Base-by-base conservation (phyloP, 2,888 invertebrate species). In the Nemurella pictetii region DNA sequence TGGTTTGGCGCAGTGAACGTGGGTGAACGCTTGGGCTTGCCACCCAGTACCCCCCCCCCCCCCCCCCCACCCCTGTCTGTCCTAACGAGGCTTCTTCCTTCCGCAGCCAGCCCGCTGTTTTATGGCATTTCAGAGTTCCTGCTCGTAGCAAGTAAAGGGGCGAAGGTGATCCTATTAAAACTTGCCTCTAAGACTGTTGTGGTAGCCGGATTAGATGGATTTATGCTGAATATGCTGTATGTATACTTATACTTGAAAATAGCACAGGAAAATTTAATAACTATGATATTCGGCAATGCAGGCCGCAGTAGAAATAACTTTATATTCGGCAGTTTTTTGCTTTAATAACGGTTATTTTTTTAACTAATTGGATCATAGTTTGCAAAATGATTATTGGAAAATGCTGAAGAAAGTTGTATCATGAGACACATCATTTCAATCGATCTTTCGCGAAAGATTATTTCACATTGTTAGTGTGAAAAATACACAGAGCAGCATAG, bases 141-240 rank as follows among this genome's bases (percentile, higher is more conserved):
- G 78, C 29, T 78, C 3, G 78, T 12, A 78, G 28, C 30, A 78
- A 78, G 55, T 55, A 55, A 30, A 80, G 80, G 80, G 80, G 80
- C 80, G n/a, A 80, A 35, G 80, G 80, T 80, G 36, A 80, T 80
- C 80, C 80, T 80, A 80, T 80, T 80, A 80, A 80, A 80, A 80
- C 80, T 80, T 80, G 35, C 80, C 28, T 32, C 32, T 32, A 80
- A 80, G 80, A 80, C 36, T 80, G 35, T 32, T 35, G 80, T 78
- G 78, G 78, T 80, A 35, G 80, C 35, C 32, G 32, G 80, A 80
- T 80, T 80, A 80, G 75, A 75, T 26, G 75, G 75, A 75, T 75
- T 75, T 27, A 27, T 27, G 75, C 28, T 75, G 75, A 28, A 28
- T 55, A 55, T 55, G 55, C 55, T 7, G 55, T 55, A 55, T 55